Percentiles rank a stretch among this genome's conserved stretches.
Conservation (phyloP, 92 coral and sea anemone genomes). For the Porites divaricata region DNA sequence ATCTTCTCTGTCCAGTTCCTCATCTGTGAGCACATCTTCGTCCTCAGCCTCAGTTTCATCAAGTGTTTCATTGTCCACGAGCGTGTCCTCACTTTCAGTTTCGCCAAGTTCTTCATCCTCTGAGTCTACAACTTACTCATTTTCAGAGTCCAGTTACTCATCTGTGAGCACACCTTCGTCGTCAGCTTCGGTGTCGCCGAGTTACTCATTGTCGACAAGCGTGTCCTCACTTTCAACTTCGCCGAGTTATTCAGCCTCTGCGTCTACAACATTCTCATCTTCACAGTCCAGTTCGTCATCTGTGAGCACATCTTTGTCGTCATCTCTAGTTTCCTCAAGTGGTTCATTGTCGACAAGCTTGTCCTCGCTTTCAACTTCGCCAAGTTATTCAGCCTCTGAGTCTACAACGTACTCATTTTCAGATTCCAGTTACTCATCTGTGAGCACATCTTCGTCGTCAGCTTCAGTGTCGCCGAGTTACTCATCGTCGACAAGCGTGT, state of each 20-base stretch:
- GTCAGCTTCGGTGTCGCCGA: too few species aligned
- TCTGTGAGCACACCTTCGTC: too few species aligned
- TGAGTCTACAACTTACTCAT: not conserved
- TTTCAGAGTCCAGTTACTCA: not conserved
- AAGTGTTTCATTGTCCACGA: not conserved
- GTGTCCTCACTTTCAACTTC: not conserved
- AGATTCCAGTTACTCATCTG: too few species aligned
- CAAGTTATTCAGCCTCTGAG: too few species aligned
- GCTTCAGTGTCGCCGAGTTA: not conserved
- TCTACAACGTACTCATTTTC: too few species aligned
- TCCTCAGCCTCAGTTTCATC: not conserved
- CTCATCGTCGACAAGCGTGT: not conserved
- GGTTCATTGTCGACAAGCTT: not conserved
- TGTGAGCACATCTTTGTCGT: not conserved
- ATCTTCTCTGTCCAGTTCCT: not conserved
- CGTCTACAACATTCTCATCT: not conserved
- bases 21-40: not conserved
- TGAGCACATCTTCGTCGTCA: not conserved
- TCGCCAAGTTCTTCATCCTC: not conserved
- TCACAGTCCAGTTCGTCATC: not conserved
- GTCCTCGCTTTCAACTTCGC: not conserved
- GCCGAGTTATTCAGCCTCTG: not conserved
- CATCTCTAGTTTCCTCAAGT: not conserved
- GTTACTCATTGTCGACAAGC: too few species aligned
- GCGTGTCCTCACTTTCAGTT: not conserved